Percentiles rank a stretch among this genome's conserved stretches.
These are phyloP conservation scores for Proales similis DNA, from an alignment of 1,140 invertebrate species.

Conservation along the genomic window DNA sequence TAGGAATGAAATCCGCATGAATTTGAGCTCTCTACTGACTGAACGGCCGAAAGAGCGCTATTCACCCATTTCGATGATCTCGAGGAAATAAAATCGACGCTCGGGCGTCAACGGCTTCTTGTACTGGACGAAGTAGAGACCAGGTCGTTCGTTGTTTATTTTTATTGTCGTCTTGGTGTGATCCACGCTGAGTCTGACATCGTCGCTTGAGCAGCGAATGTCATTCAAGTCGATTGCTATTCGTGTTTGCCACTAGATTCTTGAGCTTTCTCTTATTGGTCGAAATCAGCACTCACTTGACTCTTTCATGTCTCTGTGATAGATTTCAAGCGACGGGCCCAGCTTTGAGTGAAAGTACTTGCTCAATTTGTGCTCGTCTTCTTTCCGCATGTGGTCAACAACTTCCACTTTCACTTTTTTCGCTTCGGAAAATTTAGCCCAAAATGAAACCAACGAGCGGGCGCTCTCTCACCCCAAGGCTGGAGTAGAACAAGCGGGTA, in stretches of 20 bases:
- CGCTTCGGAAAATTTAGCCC: slow-evolving; percentile 21
- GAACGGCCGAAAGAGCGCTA: not conserved
- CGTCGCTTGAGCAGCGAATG: not conserved
- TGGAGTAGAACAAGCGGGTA: slow-evolving; percentile 46
- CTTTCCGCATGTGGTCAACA: slow-evolving; percentile 14
- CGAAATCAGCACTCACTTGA: slow-evolving; percentile 39
- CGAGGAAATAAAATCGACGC: slow-evolving; percentile 43
- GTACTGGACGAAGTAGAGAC: slow-evolving; percentile 48
- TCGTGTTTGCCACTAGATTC: not conserved
- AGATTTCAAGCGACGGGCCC: slow-evolving; percentile 29
- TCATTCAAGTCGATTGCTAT: slow-evolving; percentile 16
- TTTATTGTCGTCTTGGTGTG: slow-evolving; percentile 41
- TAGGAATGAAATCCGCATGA: slow-evolving; percentile 37
- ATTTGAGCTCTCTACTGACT: not conserved
- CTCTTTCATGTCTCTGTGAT: slow-evolving; percentile 38
- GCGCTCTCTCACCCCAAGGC: slow-evolving; percentile 41
- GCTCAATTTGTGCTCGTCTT: slow-evolving; percentile 36
- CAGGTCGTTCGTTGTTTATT: slow-evolving; percentile 41
- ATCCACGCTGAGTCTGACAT: slow-evolving; percentile 42
- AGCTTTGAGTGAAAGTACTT: slow-evolving; percentile 31
- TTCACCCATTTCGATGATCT: slow-evolving; percentile 43
- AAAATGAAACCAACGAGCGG: not conserved
- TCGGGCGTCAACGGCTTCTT: slow-evolving; percentile 42
- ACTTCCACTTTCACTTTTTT: slow-evolving; percentile 39
- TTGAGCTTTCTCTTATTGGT: not conserved